Base-by-base conservation (phyloP, 2,888 invertebrate genomes). In the Hyles lineata region DNA sequence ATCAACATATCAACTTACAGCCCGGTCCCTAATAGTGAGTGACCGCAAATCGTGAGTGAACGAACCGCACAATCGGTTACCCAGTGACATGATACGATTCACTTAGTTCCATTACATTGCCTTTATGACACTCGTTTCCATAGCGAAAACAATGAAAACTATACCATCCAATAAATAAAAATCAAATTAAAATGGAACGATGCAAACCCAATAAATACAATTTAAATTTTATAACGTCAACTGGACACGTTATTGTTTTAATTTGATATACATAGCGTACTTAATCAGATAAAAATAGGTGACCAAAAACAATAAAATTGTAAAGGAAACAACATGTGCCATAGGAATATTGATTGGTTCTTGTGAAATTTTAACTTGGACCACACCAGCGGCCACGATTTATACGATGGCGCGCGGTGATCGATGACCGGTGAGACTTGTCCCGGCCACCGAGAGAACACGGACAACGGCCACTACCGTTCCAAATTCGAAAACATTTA, bases 391-490 rank as follows among this genome's bases (percentile, higher is more conserved):
- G 77, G 77, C 74, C 82, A 82, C 69, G 90, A 93, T 93, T 93
- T 93, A 93, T 93, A 89, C 87, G 90, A 89, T 88, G 88, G 89
- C 82, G 83, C 82, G 83, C 86, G 82, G 91, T 93, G 93, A 93
- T 93, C 93, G 93, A 93, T 93, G 91, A 86, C 87, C 89, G 84
- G 80, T 82, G 82, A 82, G 87, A 83, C 87, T 85, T 88, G 89
- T 88, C 85, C 82, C 82, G 83, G 88, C 88, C 87, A 85, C 87
- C 83, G 86, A 87, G 83, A 83, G 84, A 83, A 82, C 82, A 81
- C 85, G 81, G 82, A 84, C 88, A 85, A 85, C 89, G 87, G 86
- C 86, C 90, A 91, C 91, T 90, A 91, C 92, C 85, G 90, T 89
- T 81, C 87, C 84, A 80, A 85, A 85, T 80, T 82, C 80, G 80